A percentile compares a stretch with the other conserved stretches of the same genome.
Conservation (phyloP, 1,140 invertebrate genomes). For the Drosophila parvula region DNA sequence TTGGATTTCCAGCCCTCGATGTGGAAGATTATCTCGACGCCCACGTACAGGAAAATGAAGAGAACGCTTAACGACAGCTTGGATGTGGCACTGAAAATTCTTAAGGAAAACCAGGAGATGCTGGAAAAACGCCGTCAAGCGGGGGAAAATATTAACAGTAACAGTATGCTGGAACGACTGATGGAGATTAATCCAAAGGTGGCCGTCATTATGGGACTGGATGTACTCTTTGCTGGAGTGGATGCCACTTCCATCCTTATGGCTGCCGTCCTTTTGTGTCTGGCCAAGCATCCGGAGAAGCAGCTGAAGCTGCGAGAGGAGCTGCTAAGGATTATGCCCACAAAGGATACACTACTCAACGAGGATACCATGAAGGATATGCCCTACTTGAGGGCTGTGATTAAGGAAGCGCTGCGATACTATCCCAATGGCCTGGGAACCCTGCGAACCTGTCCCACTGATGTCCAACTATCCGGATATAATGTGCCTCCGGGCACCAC, state of each 20-base stretch:
- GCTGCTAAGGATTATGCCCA: conserved; percentile 76
- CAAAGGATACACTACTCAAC: conserved; percentile 78
- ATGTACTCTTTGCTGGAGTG: conserved; percentile 90
- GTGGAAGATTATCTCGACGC: conserved; percentile 87
- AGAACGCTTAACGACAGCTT: conserved; percentile 70
- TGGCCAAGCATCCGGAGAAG: conserved; percentile 85
- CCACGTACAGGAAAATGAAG: conserved; percentile 86
- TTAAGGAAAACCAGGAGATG: conserved; percentile 38
- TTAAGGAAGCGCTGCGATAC: conserved; percentile 88
- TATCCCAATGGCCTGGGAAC: conserved; percentile 94
- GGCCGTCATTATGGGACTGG: conserved; percentile 88
- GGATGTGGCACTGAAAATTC: conserved; percentile 34
- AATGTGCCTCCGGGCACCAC: conserved; percentile 90
- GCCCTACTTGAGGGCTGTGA: conserved; percentile 85
- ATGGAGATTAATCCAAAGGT: conserved; percentile 86
- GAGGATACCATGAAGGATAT: conserved; percentile 76
- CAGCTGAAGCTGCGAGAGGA: conserved; percentile 85
- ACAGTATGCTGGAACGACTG: conserved; percentile 86
- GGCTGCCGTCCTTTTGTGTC: conserved; percentile 48
- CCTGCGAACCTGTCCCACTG: conserved; percentile 89
- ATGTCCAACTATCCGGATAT: conserved; percentile 91
- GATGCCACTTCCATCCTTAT: conserved; percentile 85
- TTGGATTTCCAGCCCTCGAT: conserved; percentile 87
- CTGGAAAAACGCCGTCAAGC: conserved; percentile 32
- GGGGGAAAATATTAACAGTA: conserved; percentile 30